Evolutionary conservation across 2,113 vertebrate species (phyloP).

Genomic region (Actinemys pallida): DNA sequence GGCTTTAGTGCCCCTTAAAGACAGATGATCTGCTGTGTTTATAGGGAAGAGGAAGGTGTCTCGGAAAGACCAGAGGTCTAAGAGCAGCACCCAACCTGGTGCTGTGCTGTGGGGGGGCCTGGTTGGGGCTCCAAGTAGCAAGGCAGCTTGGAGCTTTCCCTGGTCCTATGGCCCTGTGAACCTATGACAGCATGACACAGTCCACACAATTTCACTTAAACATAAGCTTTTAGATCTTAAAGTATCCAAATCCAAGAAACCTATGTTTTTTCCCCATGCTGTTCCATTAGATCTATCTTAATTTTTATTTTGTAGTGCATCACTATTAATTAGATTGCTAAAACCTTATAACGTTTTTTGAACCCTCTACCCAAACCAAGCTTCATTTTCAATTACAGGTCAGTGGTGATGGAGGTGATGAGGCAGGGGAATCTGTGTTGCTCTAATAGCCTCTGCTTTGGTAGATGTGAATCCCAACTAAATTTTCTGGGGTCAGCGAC

Average conservation of each 20-base stretch:
- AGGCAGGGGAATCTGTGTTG: neutral
- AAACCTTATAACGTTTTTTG: neutral
- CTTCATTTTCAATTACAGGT: neutral
- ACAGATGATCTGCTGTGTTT: neutral
- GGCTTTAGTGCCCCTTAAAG: neutral
- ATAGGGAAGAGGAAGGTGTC: rapidly evolving
- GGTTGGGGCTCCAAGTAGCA: neutral
- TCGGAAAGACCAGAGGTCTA: neutral
- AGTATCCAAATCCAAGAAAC: neutral
- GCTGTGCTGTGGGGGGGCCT: neutral
- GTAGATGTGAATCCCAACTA: neutral
- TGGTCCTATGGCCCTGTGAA: neutral
- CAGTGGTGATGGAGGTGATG: neutral
- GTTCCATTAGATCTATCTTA: neutral
- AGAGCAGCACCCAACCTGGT: neutral
- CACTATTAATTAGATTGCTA: neutral
- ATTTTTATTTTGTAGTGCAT: neutral
- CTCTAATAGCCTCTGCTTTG: neutral
- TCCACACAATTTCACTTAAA: neutral
- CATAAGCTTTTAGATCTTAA: neutral
- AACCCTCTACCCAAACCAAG: neutral
- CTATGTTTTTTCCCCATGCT: neutral
- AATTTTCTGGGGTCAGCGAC: neutral
- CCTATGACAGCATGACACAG: neutral
- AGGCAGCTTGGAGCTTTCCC: neutral